These are phyloP conservation scores for Paguma larvata DNA, from an alignment of 2,797 vertebrate species.

Conservation along the genomic window DNA sequence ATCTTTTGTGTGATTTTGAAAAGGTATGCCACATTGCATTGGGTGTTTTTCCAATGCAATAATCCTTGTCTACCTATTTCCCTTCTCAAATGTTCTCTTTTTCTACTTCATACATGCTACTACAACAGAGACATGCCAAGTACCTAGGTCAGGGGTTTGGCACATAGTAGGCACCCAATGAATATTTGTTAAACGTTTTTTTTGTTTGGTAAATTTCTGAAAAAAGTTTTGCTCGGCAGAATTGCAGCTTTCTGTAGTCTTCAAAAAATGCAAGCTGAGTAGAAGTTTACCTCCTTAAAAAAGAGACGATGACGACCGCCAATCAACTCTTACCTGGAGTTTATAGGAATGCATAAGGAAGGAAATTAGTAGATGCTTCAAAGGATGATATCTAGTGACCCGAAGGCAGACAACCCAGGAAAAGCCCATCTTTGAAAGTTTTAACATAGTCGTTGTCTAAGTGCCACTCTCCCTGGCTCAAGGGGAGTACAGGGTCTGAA, in stretches of 20 bases:
- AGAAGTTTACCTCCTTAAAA: neutral
- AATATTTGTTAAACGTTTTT: neutral
- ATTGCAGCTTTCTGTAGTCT: neutral
- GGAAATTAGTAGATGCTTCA: neutral
- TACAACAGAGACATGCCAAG: neutral
- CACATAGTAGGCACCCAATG: neutral
- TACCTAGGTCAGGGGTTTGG: neutral
- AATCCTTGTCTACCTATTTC: neutral
- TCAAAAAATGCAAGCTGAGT: neutral
- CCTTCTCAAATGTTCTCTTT: neutral
- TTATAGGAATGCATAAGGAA: neutral
- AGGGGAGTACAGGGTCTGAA: too few relatives aligned
- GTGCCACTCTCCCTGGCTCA: neutral
- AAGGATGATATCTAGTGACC: neutral
- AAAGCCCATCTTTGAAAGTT: neutral
- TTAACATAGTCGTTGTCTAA: neutral
- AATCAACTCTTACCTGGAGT: neutral
- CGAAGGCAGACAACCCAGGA: neutral
- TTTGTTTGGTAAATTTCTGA: neutral
- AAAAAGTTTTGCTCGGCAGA: neutral
- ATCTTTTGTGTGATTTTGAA: neutral
- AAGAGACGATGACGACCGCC: neutral
- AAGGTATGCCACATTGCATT: neutral
- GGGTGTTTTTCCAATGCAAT: neutral
- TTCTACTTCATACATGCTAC: neutral